phyloP scores from a whole-genome alignment of 2,888 invertebrate genomes.

The Sialis lutaria region DNA sequence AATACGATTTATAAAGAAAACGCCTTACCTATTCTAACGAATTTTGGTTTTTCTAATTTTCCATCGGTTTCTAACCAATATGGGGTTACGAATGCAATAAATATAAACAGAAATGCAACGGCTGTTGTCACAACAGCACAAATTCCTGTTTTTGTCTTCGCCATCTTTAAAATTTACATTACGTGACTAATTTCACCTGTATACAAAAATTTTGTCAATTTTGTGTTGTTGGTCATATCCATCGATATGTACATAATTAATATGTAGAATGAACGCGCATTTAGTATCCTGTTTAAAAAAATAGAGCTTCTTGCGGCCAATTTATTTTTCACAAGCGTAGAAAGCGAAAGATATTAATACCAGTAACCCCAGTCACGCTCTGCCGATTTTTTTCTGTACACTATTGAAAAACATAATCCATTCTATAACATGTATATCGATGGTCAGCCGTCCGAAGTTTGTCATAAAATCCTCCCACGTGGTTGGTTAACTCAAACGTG shows the following conservation, averaged over 20 bases:
- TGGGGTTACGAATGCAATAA: slow-evolving; percentile 72
- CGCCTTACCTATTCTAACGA: slow-evolving; percentile 56
- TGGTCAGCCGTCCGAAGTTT: no score
- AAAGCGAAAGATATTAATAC: no score
- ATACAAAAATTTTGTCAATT: background rate
- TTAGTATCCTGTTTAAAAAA: background rate
- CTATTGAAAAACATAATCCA: no score
- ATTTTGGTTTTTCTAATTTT: slow-evolving; percentile 56
- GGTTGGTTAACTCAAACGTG: no score
- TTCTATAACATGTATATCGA: no score
- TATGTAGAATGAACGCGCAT: background rate
- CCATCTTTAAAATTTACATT: slow-evolving; percentile 22
- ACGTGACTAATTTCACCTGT: background rate
- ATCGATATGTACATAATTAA: background rate
- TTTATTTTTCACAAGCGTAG: no score
- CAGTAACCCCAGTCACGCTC: no score
- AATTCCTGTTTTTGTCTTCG: slow-evolving; percentile 46
- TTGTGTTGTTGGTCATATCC: background rate
- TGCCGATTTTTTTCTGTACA: no score
- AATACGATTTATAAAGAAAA: background rate
- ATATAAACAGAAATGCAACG: slow-evolving; percentile 49
- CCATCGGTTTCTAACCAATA: slow-evolving; percentile 79
- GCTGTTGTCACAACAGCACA: slow-evolving; percentile 47
- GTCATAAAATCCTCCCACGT: no score
- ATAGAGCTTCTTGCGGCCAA: background rate